phyloP scores from a whole-genome alignment of 2,113 vertebrate genomes.

The Ramphastos sulfuratus region DNA sequence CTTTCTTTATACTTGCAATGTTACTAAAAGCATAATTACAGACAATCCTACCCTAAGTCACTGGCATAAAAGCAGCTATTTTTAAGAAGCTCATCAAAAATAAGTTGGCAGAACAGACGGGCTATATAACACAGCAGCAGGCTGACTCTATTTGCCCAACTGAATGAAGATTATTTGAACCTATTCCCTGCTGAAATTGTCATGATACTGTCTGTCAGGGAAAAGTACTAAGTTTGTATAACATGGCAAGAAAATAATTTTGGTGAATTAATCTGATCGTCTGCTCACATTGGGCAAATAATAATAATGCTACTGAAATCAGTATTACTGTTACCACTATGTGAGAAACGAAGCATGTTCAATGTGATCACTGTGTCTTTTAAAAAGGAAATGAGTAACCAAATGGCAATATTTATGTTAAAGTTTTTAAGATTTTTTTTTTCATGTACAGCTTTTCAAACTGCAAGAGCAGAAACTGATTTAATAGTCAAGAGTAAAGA shows the following conservation, averaged over 20 bases:
- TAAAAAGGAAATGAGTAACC: background rate
- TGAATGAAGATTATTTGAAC: slow-evolving; percentile 64
- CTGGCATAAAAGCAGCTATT: slow-evolving; percentile 55
- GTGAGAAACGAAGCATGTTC: background rate
- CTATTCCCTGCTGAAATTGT: slow-evolving; percentile 57
- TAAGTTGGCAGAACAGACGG: slow-evolving; percentile 69
- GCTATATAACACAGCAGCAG: slow-evolving; percentile 48
- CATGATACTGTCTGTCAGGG: slow-evolving; percentile 39
- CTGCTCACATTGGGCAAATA: slow-evolving; percentile 33
- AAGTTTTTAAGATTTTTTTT: background rate
- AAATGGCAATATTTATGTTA: background rate
- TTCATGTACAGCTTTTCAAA: background rate
- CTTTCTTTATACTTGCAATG: slow-evolving; percentile 62
- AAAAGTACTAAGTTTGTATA: slow-evolving; percentile 43
- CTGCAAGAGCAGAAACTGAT: background rate
- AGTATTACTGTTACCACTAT: background rate
- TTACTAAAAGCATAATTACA: slow-evolving; percentile 72
- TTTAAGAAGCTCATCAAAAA: slow-evolving; percentile 62
- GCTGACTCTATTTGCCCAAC: slow-evolving; percentile 40
- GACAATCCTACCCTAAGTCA: slow-evolving; percentile 64
- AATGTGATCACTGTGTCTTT: background rate
- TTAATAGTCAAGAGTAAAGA: background rate
- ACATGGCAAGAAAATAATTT: slow-evolving; percentile 27
- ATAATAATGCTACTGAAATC: slow-evolving; percentile 3
- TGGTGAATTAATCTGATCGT: slow-evolving; percentile 45